Base-by-base conservation (phyloP, 2,113 vertebrate species). In the Lynx canadensis region DNA sequence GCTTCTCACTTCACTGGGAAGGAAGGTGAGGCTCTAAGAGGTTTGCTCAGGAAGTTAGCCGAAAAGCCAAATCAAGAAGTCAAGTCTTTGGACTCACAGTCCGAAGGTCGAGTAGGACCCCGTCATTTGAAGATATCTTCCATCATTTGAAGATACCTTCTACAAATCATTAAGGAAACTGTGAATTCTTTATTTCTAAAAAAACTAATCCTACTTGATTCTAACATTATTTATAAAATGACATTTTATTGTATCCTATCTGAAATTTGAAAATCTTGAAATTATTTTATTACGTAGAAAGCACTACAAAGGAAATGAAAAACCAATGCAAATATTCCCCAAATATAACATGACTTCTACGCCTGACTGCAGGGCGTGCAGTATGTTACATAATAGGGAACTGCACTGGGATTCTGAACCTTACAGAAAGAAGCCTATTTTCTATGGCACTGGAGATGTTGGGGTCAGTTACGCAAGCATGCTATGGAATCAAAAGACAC, bases 251-350 rank as follows among this genome's bases (percentile, higher is more conserved):
- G 15, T 41, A 68, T 57, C 27, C n/a, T 96, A 85, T 31, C 19
- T 73, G 66, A 78, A 86, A 65, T 74, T 21, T 81, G 31, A 57
- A 96, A 94, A 86, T 82, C 41, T 85, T 60, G 60, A 84, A 66
- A 71, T n/a, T 45, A 48, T 93, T 21, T 48, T 13, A 21, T 50
- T 27, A 68, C 25, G 19, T 25, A 82, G 36, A 89, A 84, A 88
- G 68, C 13, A 57, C 45, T 73, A 78, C 19, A 91, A 97, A 92
- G 60, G 21, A 95, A 88, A 93, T 8, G 19, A 74, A 84, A 90
- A 86, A 57, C 4, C 68, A n/a, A 71, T 11, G 55, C 10, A 86
- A 69, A 79, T 2, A 9, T 52, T 73, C 29, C 45, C 38, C 29
- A 66, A 78, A 48, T 19, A 41, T 48, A 91, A 69, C 5, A 29